Conservation (phyloP, 1,140 invertebrate species). For the Caenorhabditis inopinata region DNA sequence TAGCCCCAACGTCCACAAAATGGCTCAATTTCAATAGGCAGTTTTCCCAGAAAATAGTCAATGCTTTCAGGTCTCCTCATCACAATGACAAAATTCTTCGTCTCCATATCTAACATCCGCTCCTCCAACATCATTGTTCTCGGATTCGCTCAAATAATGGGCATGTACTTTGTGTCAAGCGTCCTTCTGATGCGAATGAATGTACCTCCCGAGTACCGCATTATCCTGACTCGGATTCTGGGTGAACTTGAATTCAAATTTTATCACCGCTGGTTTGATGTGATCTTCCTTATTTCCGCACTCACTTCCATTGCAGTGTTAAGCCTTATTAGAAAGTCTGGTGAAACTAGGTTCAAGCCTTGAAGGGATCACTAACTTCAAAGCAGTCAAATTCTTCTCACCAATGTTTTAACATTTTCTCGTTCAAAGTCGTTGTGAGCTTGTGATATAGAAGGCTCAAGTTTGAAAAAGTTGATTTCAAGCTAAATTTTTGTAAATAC, state of each 20-base stretch:
- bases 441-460: no score
- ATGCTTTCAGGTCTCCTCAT: conserved; percentile 80
- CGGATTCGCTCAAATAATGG: conserved; percentile 96
- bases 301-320: conserved; percentile 30
- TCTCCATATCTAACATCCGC: conserved; percentile 98
- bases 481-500: no score
- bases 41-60: no score
- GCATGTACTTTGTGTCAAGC: conserved; percentile 99
- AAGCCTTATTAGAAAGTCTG: not conserved
- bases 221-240: conserved; percentile 94
- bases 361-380: no score
- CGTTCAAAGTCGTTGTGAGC: no score
- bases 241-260: conserved; percentile 98
- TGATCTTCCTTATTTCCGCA: conserved; percentile 80
- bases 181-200: conserved; percentile 98
- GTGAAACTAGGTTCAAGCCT: not conserved
- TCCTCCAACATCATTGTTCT: conserved; percentile 97
- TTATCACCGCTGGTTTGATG: conserved; percentile 99
- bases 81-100: conserved; percentile 99
- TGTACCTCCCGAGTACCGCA: conserved; percentile 94
- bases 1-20: no score
- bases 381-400: no score
- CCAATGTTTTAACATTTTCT: no score
- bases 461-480: no score
- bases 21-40: no score